Base-by-base conservation (phyloP, 2,888 invertebrate genomes). In the Pelosia muscerda region DNA sequence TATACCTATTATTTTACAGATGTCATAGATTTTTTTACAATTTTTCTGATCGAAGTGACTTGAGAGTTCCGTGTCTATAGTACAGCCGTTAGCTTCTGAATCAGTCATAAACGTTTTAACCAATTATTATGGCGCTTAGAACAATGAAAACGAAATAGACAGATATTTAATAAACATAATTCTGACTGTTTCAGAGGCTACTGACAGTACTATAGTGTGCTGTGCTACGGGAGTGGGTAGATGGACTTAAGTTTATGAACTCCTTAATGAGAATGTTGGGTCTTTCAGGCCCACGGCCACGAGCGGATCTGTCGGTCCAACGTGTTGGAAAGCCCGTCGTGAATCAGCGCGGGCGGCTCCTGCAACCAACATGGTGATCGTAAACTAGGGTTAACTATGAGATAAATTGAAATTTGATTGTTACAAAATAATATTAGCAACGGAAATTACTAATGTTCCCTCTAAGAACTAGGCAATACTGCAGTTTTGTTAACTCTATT, bases 321-420 rank as follows among this genome's bases (percentile, higher is more conserved):
- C 57, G 87, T 86, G 85, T 95, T 95, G 64, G 92, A 88, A 11
- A 91, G 78, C 0, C 91, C 94, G 28, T 88, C 92, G 28, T 76
- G 82, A 19, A 82, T 79, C 26, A 81, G 71, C 0, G 90, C 86
- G 81, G 84, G 91, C 0, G 89, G 86, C 4, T 84, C 78, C 92
- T 92, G 86, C 19, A 11, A 13, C 34, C 28, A 28, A 28, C 4
- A 3, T 28, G 4, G 28, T 3, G 3, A 3, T 28, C 28, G 28
- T 28, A 28, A 28, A n/a, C n/a, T n/a, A n/a, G n/a, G n/a, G n/a
- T n/a, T n/a, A n/a, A n/a, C n/a, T n/a, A n/a, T n/a, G n/a, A n/a
- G n/a, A n/a, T n/a, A n/a, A n/a, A n/a, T n/a, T n/a, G n/a, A n/a
- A n/a, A n/a, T n/a, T n/a, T n/a, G n/a, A n/a, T n/a, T n/a, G n/a